A percentile compares a stretch with the other conserved stretches of the same genome.
These are phyloP conservation scores for Oreocharis arfaki DNA, from an alignment of 2,113 vertebrate species.

Conservation along the genomic window DNA sequence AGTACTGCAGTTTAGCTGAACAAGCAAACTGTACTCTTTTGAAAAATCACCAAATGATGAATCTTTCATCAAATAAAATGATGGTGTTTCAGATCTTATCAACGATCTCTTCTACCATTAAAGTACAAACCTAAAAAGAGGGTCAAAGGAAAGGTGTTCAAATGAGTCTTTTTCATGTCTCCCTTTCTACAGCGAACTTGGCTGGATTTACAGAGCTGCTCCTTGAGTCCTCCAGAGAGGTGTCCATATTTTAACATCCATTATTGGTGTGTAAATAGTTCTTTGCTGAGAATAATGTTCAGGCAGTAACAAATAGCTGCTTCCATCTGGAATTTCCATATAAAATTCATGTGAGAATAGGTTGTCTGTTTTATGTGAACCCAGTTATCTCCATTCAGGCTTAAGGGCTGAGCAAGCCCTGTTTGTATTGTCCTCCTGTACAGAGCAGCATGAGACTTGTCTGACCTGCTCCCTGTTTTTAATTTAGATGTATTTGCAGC, in stretches of 20 bases:
- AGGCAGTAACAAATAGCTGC: background rate
- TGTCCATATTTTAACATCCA: background rate
- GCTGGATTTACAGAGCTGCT: background rate
- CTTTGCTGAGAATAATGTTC: background rate
- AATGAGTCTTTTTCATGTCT: background rate
- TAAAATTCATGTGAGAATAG: fast-evolving
- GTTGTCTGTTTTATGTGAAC: background rate
- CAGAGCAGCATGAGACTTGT: background rate
- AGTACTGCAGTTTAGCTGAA: background rate
- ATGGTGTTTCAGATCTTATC: background rate
- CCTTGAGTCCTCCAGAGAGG: background rate
- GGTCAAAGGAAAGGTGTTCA: background rate
- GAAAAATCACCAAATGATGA: background rate
- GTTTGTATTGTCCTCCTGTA: background rate
- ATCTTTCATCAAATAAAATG: background rate
- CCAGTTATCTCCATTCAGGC: background rate
- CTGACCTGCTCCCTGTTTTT: background rate
- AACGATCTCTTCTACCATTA: background rate
- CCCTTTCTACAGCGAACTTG: background rate
- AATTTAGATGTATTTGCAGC: background rate
- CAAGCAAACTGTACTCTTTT: background rate
- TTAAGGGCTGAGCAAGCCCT: background rate
- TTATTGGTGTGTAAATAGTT: background rate
- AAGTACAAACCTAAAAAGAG: background rate
- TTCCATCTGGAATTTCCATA: background rate